Evolutionary conservation across 2,888 invertebrate species (phyloP), one percentile per base, ranked within the genome.

Genomic region (Dysmachus trigonus): DNA sequence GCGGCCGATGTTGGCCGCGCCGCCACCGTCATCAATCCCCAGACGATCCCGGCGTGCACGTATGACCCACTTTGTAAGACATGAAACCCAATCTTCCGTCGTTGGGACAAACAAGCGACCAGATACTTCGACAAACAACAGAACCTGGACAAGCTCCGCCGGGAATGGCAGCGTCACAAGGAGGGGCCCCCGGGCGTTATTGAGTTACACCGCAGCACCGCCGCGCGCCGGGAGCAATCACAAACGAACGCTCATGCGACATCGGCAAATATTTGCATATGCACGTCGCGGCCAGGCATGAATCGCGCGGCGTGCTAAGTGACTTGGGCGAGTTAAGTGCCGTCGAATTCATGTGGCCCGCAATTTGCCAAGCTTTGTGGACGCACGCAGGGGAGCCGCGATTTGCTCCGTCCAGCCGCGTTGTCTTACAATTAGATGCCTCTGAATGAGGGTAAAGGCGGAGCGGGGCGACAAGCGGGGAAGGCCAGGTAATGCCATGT

Each of bases 221-320:
- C 38, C 13, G 79, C 47, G 4, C 13, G 38, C 51, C 41, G 79
- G 47, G 79, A 18, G 15, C 79, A 79, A 79, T 51, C 51, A 47
- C 79, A 51, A 31, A 27, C 15, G 27, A 35, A 27, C 22, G 47
- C 27, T 47, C n/a, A 51, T 79, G 30, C 51, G 79, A 51, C 79
- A 77, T 27, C 77, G 13, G 22, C 79, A 79, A 76, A 79, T 79
- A 79, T 79, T 79, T 79, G 51, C 51, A 79, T 79, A 51, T 51
- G 41, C 30, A 51, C 30, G 27, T 15, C 51, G 47, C 47, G 79
- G 6, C 27, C 27, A 7, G 77, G 41, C 6, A n/a, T 15, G 74
- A 30, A 1, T 30, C 0, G 51, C 62, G 22, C 18, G 62, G 47
- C 47, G 47, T 3, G 77, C 7, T 77, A 77, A 77, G 10, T 74